Evolutionary conservation across 2,888 invertebrate species (phyloP).

Genomic region (Syrista parreyssii): DNA sequence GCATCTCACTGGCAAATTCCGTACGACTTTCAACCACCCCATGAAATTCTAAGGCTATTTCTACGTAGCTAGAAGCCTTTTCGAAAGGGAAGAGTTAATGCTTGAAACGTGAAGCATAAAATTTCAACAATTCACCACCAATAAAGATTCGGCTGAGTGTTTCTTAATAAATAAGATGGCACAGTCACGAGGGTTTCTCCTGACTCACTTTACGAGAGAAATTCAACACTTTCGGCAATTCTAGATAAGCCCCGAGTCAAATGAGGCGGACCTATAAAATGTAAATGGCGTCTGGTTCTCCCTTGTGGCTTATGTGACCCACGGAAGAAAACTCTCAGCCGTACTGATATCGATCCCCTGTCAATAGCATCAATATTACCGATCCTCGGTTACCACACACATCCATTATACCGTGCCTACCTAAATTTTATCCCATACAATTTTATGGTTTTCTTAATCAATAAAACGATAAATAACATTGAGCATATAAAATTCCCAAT

Average conservation of each 20-base stretch:
- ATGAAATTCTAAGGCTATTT: neutral
- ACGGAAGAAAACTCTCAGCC: neutral
- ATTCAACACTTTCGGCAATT: conserved; percentile 4
- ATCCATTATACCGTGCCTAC: neutral
- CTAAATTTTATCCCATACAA: neutral
- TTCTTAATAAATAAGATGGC: conserved; percentile 7
- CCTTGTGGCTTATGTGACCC: neutral
- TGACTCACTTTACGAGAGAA: neutral
- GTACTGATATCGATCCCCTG: neutral
- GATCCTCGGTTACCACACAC: neutral
- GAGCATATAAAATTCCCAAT: neutral
- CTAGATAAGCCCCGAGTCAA: neutral
- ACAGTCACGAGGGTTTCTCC: neutral
- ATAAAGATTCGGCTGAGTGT: conserved; percentile 1
- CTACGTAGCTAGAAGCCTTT: neutral
- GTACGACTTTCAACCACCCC: neutral
- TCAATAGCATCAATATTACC: neutral
- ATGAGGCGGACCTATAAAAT: neutral
- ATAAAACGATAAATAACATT: neutral
- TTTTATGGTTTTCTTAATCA: neutral
- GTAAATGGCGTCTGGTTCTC: neutral
- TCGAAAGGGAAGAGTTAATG: neutral
- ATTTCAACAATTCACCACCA: neutral
- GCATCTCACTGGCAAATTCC: neutral
- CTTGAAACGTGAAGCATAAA: neutral